Percentiles rank a stretch among this genome's conserved stretches.
Evolutionary conservation across 1,140 invertebrate species (phyloP).

Genomic region (Drosophila elegans): DNA sequence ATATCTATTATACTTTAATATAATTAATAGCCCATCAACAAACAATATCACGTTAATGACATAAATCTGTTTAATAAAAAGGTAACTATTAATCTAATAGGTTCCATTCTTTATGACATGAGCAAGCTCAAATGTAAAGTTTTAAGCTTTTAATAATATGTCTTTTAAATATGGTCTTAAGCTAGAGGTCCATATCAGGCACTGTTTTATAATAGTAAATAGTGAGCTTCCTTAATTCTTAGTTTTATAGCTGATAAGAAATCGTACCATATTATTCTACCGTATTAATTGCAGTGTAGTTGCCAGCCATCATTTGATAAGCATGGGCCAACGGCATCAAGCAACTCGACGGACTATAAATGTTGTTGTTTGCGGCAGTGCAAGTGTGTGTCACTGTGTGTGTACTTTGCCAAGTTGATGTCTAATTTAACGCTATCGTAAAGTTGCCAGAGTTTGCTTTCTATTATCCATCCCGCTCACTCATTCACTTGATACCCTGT

Average conservation of each 20-base stretch:
- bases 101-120: no score
- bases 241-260: background rate
- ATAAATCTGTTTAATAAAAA: no score
- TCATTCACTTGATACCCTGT: background rate
- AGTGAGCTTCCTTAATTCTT: no score
- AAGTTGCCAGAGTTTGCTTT: constrained; percentile 66
- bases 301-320: constrained; percentile 50
- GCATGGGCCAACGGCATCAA: constrained; percentile 53
- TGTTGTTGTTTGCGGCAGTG: constrained; percentile 25
- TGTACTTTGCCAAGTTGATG: constrained; percentile 75
- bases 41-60: no score
- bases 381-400: constrained; percentile 24
- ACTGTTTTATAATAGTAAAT: no score
- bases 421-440: constrained; percentile 82
- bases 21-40: no score
- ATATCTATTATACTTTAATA: no score
- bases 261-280: background rate
- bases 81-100: no score
- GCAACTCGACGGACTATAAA: constrained; percentile 59
- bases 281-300: constrained; percentile 14
- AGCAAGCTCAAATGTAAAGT: no score
- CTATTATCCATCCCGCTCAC: constrained; percentile 11
- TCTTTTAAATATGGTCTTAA: no score
- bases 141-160: no score
- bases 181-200: no score